Evolutionary conservation across 2,888 invertebrate species (phyloP), one percentile per base, ranked within the genome.

Genomic region (Xylota segnis): DNA sequence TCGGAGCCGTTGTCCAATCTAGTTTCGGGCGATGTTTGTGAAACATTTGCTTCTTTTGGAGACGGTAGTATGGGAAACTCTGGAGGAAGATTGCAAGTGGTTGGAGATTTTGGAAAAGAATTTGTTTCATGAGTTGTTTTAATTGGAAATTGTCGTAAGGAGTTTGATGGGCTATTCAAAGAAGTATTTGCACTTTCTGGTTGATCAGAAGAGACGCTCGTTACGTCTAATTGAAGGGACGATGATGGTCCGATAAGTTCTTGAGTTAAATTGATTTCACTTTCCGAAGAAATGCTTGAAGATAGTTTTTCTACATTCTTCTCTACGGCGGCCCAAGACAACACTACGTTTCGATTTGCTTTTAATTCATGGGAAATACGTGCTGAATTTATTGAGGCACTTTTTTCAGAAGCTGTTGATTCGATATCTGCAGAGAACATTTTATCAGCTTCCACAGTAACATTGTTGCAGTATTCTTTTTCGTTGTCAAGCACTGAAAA

Each of bases 391-490:
- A 50, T 16, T 10, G 79, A 37, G 3, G 1, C 40, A 9, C 54
- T 68, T 9, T 47, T 56, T 7, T 50, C 47, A 16, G 61, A 27
- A 7, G n/a, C 27, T 29, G 10, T 32, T 1, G 45, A 70, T 63
- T 74, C 40, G 23, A 16, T 43, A 14, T 23, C 50, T 10, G 23
- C 6, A 14, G 47, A 10, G 29, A 76, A 76, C 23, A 75, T 16
- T 52, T 58, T 71, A 29, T 82, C 77, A 9, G 77, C 72, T 45
- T 76, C 82, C 4, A 72, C 45, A 29, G 86, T 72, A 6, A 63
- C 37, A 52, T 82, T 86, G 27, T 50, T 76, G n/a, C 32, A 68
- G 23, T 81, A 82, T 0, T 71, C 81, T 9, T 27, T 65, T n/a
- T 65, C 65, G 27, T 9, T 52, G n/a, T 2, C 54, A 23, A 32